Evolutionary conservation across 2,797 vertebrate genomes (phyloP), one percentile per base, ranked within the genome.

Genomic region (Ispidina lecontei): DNA sequence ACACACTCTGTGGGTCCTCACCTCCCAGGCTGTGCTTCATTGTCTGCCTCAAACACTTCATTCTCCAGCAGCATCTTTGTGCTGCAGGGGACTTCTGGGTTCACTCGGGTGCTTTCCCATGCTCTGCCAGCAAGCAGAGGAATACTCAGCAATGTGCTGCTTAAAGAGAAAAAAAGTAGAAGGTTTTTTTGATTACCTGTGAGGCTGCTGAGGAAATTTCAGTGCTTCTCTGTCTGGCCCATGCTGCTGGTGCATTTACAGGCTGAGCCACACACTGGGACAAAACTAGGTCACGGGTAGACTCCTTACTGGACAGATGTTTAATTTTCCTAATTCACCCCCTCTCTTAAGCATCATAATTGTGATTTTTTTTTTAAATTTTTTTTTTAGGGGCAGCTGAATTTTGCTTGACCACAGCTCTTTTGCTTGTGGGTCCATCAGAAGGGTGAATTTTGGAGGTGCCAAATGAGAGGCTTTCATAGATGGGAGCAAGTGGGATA

Each of bases 211-310:
- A 47, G 89, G 93, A 69, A 85, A 20, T 84, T 54, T 84, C 31
- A 49, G 58, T 35, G 80, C 87, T 87, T 70, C 72, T 70, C 75
- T 74, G 93, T 46, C 3, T 6, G 71, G 80, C 71, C 76, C 86
- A 58, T 67, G 70, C 92, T 92, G 65, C 3, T 7, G 15, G 16
- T 41, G 9, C 81, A 83, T 90, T 93, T 72, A 87, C 87, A 93
- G 94, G 89, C 91, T 49, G 29, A 95, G 64, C 86, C 84, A 78
- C 93, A 91, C 73, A 52, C 89, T 95, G 94, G 92, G 89, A 92
- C 75, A 67, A 84, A 97, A 95, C 39, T 95, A 78, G 96, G 96
- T 96, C 96, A 78, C 51, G 55, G 70, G 83, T 62, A 72, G 94
- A 33, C 77, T 89, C 90, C 78, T 93, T 35, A 18, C 86, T 73